Evolutionary conservation across 2,888 invertebrate genomes (phyloP), one percentile per base, ranked within the genome.

Genomic region (Phaonia tiefii): DNA sequence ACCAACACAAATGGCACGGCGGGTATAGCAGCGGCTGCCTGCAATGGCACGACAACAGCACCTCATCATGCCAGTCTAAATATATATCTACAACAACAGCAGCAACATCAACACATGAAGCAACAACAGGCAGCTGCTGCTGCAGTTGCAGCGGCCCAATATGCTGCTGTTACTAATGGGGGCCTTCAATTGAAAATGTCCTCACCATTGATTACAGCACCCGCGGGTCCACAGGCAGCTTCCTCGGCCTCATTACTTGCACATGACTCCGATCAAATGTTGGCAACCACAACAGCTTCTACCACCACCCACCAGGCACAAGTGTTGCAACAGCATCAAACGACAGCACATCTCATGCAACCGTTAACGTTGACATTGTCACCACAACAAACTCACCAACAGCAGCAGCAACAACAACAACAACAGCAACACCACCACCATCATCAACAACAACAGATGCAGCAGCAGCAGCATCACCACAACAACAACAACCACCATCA

Each of bases 341-440:
- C 84, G 83, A 83, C 46, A 80, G 84, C 75, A 69, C 86, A 84
- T 65, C 1, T 71, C 26, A 84, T 88, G 84, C 86, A 87, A 54
- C 88, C 88, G 69, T 87, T 88, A 81, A 87, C 87, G 83, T 85
- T 88, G 86, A 85, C 88, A 83, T 84, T 89, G 86, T 86, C 88
- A 83, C 86, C 87, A 83, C 87, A 87, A 79, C 88, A 88, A 83
- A 87, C 86, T 76, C 86, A 87, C 66, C 86, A 85, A 80, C 87
- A 83, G 13, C 83, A 82, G 8, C 83, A 84, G 1, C 83, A 80
- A 22, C 84, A 80, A 76, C 84, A 85, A 25, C 86, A 86, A 0
- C 86, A 86, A 1, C 78, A 86, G 80, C 86, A 85, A n/a, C 85
- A 80, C 0, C 82, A 85, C 65, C 88, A 86, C 60, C 86, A 85